A percentile compares a stretch with the other conserved stretches of the same genome.
These are phyloP conservation scores for Teleogryllus occipitalis DNA, from an alignment of 1,140 invertebrate genomes.

Conservation along the genomic window DNA sequence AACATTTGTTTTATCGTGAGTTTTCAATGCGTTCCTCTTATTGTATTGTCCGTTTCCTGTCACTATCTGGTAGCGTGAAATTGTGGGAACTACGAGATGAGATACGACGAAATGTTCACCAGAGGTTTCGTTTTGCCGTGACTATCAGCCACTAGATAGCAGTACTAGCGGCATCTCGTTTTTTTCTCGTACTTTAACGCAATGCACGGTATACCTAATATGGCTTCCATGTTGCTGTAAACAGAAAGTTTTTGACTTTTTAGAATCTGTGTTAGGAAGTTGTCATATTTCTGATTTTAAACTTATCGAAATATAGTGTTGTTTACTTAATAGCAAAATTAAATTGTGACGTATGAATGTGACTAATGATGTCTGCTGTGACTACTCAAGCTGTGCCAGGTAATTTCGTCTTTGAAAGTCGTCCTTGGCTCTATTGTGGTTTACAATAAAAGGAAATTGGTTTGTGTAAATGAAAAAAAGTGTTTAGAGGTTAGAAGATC, in stretches of 20 bases:
- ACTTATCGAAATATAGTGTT: background rate
- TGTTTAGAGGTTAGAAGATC: background rate
- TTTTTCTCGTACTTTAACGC: constrained; percentile 4
- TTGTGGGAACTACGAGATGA: too few species aligned
- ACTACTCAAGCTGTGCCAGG: constrained; percentile 22
- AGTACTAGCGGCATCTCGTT: too few species aligned
- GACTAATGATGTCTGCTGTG: constrained; percentile 21
- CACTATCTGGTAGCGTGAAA: too few species aligned
- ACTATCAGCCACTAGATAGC: too few species aligned
- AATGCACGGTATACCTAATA: constrained; percentile 14
- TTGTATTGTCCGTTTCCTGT: too few species aligned
- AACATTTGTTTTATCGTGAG: too few species aligned
- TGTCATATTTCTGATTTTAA: background rate
- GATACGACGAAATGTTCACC: too few species aligned
- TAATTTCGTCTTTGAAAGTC: constrained; percentile 11
- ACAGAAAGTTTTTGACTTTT: constrained; percentile 17
- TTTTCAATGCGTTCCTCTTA: too few species aligned
- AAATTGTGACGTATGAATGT: constrained; percentile 23
- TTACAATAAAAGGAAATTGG: background rate
- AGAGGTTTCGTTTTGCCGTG: too few species aligned
- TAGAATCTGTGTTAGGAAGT: constrained; percentile 5
- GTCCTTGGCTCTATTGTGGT: constrained; percentile 13
- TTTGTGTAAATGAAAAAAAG: background rate
- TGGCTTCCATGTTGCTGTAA: constrained; percentile 23
- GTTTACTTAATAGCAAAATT: background rate